phyloP scores from a whole-genome alignment of 2,888 invertebrate species.

The Pandemis cinnamomeana region DNA sequence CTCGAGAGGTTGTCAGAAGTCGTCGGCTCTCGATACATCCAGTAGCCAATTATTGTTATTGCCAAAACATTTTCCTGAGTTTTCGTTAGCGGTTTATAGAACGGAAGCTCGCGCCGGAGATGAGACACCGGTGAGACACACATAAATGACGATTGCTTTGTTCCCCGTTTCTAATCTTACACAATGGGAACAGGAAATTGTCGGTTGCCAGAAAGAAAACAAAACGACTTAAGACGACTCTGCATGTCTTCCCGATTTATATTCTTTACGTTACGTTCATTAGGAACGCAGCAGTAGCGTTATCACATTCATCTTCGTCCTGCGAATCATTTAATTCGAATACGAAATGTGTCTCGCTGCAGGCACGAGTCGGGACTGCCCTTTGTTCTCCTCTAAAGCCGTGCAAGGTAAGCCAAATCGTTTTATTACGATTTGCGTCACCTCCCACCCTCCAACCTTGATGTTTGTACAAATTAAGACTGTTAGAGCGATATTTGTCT shows the following conservation, averaged over 20 bases:
- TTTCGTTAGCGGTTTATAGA: constrained; percentile 19
- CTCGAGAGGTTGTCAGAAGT: neutral
- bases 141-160: constrained; percentile 24
- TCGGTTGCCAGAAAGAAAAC: constrained; percentile 8
- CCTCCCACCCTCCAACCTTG: constrained; percentile 5
- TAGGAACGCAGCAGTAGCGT: constrained; percentile 31
- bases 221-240: constrained; percentile 8
- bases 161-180: constrained; percentile 11
- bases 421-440: constrained; percentile 31
- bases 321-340: constrained; percentile 60
- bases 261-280: constrained; percentile 32
- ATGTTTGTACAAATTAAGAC: constrained; percentile 22
- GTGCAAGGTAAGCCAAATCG: constrained; percentile 45
- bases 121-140: constrained; percentile 16
- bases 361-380: constrained; percentile 47
- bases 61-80: constrained; percentile 16
- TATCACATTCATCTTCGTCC: constrained; percentile 39
- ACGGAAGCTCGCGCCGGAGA: constrained; percentile 28
- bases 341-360: constrained; percentile 52
- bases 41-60: constrained; percentile 15
- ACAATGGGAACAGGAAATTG: constrained; percentile 28
- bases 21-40: neutral
- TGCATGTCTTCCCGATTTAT: constrained; percentile 31
- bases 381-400: constrained; percentile 55
- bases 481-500: constrained; percentile 20